Conservation (phyloP, 1,140 invertebrate species). For the Pararge aegeria region DNA sequence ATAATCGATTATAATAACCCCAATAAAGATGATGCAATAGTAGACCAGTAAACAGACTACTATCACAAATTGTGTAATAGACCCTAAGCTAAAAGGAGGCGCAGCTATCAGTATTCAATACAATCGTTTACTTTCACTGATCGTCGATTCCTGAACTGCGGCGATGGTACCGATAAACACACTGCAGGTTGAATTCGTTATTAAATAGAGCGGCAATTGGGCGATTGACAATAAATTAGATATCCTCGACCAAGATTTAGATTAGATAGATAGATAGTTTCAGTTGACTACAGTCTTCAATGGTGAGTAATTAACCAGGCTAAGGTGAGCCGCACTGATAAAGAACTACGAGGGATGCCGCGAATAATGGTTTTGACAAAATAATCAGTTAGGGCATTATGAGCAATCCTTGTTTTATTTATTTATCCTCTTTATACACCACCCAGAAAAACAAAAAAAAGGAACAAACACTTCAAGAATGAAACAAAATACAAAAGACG, state of each 20-base stretch:
- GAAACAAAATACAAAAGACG: no score
- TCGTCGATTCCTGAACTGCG: conserved; percentile 45
- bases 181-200: conserved; percentile 48
- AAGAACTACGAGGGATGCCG: no score
- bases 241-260: neutral
- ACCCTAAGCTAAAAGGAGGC: conserved; percentile 31
- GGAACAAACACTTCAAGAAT: no score
- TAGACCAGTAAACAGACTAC: conserved; percentile 18
- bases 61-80: conserved; percentile 30
- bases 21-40: conserved; percentile 21
- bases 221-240: neutral
- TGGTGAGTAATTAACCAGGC: neutral
- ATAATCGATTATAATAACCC: conserved; percentile 15
- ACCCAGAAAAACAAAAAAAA: no score
- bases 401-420: no score
- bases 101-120: conserved; percentile 47
- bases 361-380: no score
- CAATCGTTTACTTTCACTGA: conserved; percentile 49
- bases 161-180: conserved; percentile 34
- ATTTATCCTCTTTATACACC: no score
- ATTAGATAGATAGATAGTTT: neutral
- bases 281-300: neutral
- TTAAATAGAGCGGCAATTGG: conserved; percentile 46
- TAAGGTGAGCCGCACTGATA: neutral
- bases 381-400: no score